A percentile compares a stretch with the other conserved stretches of the same genome.
These are phyloP conservation scores for Pangasius djambal DNA, from an alignment of 2,797 vertebrate genomes.

Conservation along the genomic window DNA sequence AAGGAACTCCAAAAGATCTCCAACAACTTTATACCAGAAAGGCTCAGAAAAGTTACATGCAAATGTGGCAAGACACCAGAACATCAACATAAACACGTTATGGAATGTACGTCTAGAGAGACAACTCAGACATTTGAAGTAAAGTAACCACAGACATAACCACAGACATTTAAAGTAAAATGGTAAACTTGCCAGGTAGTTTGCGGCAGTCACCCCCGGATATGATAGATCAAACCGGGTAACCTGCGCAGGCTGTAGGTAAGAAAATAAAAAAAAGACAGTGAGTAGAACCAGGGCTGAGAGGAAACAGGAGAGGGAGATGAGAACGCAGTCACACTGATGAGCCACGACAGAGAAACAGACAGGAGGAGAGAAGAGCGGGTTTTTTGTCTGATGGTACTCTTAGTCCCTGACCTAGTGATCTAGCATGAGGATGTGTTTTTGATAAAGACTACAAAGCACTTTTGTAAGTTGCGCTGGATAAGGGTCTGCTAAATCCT, in stretches of 20 bases:
- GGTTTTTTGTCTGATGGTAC: neutral
- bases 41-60: constrained; percentile 9
- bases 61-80: constrained; percentile 27
- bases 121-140: constrained; percentile 43
- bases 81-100: constrained; percentile 30
- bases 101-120: constrained; percentile 32
- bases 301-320: constrained; percentile 40
- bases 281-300: constrained; percentile 51
- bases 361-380: constrained; percentile 17
- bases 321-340: constrained; percentile 60
- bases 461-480: neutral
- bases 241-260: constrained; percentile 80
- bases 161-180: constrained; percentile 48
- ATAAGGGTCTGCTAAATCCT: neutral
- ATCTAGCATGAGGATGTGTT: neutral
- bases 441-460: neutral
- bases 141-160: constrained; percentile 35
- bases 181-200: constrained; percentile 80
- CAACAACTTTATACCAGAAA: neutral
- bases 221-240: constrained; percentile 81
- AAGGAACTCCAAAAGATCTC: neutral
- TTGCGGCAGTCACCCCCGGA: constrained; percentile 77
- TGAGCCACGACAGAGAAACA: constrained; percentile 43
- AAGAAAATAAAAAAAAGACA: constrained; percentile 68
- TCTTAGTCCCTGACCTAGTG: neutral